These are phyloP conservation scores for Ctenomys sociabilis DNA, from an alignment of 2,113 vertebrate genomes.

Conservation along the genomic window DNA sequence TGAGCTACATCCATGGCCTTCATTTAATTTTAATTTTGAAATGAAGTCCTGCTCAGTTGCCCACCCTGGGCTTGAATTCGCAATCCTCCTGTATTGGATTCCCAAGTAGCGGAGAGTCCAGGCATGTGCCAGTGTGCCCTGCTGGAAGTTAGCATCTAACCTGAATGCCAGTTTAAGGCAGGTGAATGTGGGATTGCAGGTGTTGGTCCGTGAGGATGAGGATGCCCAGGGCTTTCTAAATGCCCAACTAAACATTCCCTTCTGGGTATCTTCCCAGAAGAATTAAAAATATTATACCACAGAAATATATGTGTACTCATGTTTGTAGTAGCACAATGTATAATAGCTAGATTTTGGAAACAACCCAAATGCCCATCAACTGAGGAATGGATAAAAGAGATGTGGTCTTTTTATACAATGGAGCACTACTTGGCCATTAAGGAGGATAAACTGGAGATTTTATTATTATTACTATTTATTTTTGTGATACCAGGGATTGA, in stretches of 20 bases:
- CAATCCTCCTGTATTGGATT: background rate
- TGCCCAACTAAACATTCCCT: background rate
- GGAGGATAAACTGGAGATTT: too few relatives aligned
- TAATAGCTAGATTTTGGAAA: too few relatives aligned
- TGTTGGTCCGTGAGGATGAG: background rate
- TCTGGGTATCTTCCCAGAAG: too few relatives aligned
- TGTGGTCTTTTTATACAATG: too few relatives aligned
- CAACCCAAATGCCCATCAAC: too few relatives aligned
- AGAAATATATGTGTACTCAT: too few relatives aligned
- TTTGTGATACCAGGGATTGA: too few relatives aligned
- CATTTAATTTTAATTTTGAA: background rate
- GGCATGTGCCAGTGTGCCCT: background rate
- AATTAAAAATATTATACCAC: too few relatives aligned
- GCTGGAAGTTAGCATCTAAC: background rate
- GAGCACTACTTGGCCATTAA: too few relatives aligned
- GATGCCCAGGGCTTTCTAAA: conserved; percentile 3
- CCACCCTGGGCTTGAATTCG: background rate
- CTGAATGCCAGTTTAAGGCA: background rate
- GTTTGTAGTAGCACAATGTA: too few relatives aligned
- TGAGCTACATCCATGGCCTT: background rate
- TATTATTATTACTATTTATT: too few relatives aligned
- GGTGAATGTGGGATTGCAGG: background rate
- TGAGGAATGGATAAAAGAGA: too few relatives aligned
- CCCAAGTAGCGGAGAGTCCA: background rate
- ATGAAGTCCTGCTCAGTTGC: background rate